Conservation (phyloP, 2,797 vertebrate genomes). For the Euphonia xanthogaster region DNA sequence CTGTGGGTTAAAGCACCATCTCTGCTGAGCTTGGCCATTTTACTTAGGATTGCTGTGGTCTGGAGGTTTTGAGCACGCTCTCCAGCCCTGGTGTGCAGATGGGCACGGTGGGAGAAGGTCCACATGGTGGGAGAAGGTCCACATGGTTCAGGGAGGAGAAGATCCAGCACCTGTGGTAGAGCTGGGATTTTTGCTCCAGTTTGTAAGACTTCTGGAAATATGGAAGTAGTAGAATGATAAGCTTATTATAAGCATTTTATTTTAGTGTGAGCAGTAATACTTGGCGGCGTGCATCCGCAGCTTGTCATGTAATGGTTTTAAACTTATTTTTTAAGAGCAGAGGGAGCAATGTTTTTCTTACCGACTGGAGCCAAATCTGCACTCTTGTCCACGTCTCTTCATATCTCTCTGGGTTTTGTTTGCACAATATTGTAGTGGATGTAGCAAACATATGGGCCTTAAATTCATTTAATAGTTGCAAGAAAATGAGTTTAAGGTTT, state of each 20-base stretch:
- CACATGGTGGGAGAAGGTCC: rapidly evolving
- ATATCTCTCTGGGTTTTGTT: constrained; percentile 36
- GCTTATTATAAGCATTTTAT: constrained; percentile 18
- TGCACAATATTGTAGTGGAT: constrained; percentile 24
- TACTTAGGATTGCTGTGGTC: neutral
- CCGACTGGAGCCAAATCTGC: constrained; percentile 17
- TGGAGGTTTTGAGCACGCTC: neutral
- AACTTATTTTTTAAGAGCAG: constrained; percentile 55
- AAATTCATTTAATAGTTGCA: constrained; percentile 34
- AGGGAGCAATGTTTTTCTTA: constrained; percentile 1
- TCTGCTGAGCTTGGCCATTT: neutral
- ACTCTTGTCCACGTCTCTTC: neutral
- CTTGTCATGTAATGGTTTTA: constrained; percentile 46
- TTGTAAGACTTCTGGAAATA: neutral
- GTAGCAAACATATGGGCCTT: neutral
- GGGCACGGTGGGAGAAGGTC: neutral
- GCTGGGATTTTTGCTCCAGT: neutral
- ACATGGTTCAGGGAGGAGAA: rapidly evolving
- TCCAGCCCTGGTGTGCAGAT: neutral
- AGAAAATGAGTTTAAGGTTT: constrained; percentile 56
- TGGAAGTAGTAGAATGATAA: neutral
- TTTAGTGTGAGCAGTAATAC: neutral
- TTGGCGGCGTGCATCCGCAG: neutral
- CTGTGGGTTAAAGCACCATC: neutral
- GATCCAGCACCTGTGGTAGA: neutral